A percentile compares a stretch with the other conserved stretches of the same genome.
phyloP scores from a whole-genome alignment of 2,888 invertebrate genomes.

The Neoscelio sp. region DNA sequence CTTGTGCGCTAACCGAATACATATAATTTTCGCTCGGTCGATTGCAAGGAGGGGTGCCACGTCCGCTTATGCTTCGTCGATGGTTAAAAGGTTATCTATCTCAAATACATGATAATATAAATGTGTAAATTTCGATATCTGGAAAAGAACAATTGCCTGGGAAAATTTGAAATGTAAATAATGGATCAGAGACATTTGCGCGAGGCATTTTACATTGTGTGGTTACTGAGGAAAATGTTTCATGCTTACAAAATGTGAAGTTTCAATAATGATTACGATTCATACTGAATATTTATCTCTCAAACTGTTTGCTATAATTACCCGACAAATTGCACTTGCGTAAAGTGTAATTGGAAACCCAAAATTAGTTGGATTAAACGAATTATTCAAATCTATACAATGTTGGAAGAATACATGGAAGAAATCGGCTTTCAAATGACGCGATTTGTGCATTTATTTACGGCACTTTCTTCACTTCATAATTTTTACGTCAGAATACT shows the following conservation, averaged over 20 bases:
- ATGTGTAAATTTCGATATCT: background rate
- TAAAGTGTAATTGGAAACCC: constrained; percentile 10
- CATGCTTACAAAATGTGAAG: background rate
- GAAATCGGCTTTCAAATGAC: constrained; percentile 19
- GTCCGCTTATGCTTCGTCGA: too few species aligned
- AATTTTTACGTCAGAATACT: too few species aligned
- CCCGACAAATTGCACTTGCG: background rate
- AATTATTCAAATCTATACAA: constrained; percentile 6
- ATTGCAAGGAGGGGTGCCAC: too few species aligned
- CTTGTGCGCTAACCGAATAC: too few species aligned
- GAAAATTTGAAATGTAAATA: too few species aligned
- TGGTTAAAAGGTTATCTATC: too few species aligned
- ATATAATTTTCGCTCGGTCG: too few species aligned
- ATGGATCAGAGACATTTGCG: too few species aligned
- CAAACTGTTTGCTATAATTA: constrained; percentile 34
- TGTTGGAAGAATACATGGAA: constrained; percentile 1
- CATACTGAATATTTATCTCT: constrained; percentile 26
- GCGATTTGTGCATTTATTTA: constrained; percentile 21
- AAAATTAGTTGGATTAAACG: constrained; percentile 5
- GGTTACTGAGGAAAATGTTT: too few species aligned
- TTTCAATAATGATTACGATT: background rate
- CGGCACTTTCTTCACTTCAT: constrained; percentile 6
- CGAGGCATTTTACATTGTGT: too few species aligned
- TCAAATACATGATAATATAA: too few species aligned
- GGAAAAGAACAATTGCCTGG: background rate